phyloP scores from a whole-genome alignment of 2,113 vertebrate genomes.

The Oceanites oceanicus region DNA sequence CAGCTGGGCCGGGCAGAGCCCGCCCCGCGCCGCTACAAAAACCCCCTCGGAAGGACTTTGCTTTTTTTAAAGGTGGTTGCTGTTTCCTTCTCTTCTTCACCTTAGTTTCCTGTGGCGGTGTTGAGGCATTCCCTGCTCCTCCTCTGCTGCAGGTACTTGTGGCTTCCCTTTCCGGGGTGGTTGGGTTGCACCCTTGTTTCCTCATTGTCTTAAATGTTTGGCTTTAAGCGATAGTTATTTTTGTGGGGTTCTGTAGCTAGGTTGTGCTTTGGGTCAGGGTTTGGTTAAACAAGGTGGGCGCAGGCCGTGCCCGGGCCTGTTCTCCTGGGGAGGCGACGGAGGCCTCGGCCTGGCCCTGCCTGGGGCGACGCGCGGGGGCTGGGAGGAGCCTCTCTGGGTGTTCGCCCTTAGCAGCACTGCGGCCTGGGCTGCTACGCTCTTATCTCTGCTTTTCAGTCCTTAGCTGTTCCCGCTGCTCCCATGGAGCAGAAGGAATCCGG shows the following conservation, averaged over 20 bases:
- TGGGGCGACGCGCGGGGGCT: rapidly evolving
- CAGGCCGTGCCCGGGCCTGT: rapidly evolving
- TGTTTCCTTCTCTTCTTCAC: rapidly evolving
- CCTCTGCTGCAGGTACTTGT: rapidly evolving
- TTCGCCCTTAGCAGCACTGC: rapidly evolving
- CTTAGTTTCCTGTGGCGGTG: rapidly evolving
- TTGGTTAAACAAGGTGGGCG: rapidly evolving
- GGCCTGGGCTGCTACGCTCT: rapidly evolving
- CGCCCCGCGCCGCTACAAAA: background rate
- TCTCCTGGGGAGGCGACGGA: rapidly evolving
- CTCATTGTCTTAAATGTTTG: rapidly evolving
- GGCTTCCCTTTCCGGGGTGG: rapidly evolving
- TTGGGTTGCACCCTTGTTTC: rapidly evolving
- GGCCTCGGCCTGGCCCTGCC: too few species aligned
- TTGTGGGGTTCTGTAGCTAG: rapidly evolving
- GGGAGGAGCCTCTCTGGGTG: background rate
- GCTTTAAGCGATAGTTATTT: rapidly evolving
- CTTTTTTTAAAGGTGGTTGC: rapidly evolving
- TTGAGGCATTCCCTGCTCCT: rapidly evolving
- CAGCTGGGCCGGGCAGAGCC: background rate
- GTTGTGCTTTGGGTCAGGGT: rapidly evolving
- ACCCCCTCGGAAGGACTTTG: rapidly evolving
- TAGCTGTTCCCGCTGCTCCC: background rate
- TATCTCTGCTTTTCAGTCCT: rapidly evolving
- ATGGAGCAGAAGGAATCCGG: rapidly evolving